Conservation (phyloP, 2,888 invertebrate genomes). For the Steinernema scapterisci region DNA sequence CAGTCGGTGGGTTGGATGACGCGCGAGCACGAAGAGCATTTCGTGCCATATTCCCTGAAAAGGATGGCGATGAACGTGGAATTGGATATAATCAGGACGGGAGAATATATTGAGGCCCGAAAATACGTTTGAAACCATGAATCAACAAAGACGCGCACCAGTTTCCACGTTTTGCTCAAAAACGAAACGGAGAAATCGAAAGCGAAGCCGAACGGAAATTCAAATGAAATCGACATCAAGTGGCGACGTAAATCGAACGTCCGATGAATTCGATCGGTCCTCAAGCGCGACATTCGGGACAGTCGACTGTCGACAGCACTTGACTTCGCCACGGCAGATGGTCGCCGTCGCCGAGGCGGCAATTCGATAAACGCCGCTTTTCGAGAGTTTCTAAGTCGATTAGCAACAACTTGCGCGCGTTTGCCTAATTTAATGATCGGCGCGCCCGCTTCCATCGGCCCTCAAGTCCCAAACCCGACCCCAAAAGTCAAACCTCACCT, state of each 20-base stretch:
- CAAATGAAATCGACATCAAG: no score
- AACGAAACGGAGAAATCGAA: no score
- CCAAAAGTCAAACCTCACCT: constrained; percentile 39
- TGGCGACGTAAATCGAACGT: no score
- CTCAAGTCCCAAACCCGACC: constrained; percentile 34
- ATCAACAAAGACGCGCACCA: no score
- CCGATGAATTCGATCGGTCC: no score
- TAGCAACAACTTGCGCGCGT: constrained; percentile 27
- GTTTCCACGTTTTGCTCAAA: no score
- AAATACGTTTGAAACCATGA: no score
- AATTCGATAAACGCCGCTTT: constrained; percentile 27
- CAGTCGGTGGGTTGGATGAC: constrained; percentile 93
- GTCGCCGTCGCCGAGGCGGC: constrained; percentile 10
- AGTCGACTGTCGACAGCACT: constrained; percentile 24
- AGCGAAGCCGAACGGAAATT: no score
- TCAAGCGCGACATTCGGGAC: not conserved
- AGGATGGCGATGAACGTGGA: no score
- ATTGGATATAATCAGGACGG: no score
- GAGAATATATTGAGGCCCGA: no score
- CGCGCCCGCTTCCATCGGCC: not conserved
- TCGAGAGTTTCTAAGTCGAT: constrained; percentile 33
- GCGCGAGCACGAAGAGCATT: constrained; percentile 92
- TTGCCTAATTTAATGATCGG: constrained; percentile 20
- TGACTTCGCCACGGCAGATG: constrained; percentile 20
- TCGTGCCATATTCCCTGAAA: constrained; percentile 89